These are phyloP conservation scores for Amphiura filiformis DNA, from an alignment of 35 echinoderm and acorn worm genomes.

Conservation along the genomic window DNA sequence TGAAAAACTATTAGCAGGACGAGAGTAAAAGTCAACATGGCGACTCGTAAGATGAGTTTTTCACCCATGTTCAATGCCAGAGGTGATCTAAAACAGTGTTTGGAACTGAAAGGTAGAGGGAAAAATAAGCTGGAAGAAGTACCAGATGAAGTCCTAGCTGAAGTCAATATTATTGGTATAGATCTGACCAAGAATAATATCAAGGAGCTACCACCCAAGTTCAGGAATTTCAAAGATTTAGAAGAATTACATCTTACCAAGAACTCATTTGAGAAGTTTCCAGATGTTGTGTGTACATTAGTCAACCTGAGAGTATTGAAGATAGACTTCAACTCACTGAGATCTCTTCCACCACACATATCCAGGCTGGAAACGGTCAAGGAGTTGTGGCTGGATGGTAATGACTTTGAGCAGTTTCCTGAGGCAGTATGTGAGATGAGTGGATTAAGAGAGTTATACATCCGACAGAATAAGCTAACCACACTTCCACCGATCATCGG, in stretches of 20 bases:
- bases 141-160: slow-evolving; percentile 23
- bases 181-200: slow-evolving; percentile 63
- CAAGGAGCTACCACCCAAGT: slow-evolving; percentile 53
- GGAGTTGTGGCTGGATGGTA: slow-evolving; percentile 56
- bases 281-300: slow-evolving; percentile 47
- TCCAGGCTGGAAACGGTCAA: slow-evolving; percentile 48
- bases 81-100: slow-evolving; percentile 18
- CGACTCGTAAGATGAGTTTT: neutral
- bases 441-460: slow-evolving; percentile 55
- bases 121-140: slow-evolving; percentile 18
- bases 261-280: slow-evolving; percentile 59
- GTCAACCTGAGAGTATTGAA: slow-evolving; percentile 61
- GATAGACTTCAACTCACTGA: slow-evolving; percentile 40
- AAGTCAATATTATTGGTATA: slow-evolving; percentile 38
- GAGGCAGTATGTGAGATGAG: slow-evolving; percentile 53
- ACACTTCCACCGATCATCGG: slow-evolving; percentile 41
- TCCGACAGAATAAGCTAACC: slow-evolving; percentile 54
- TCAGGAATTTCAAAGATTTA: slow-evolving; percentile 53
- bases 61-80: slow-evolving; percentile 16
- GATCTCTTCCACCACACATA: slow-evolving; percentile 57
- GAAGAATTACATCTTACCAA: slow-evolving; percentile 55
- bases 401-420: slow-evolving; percentile 66
- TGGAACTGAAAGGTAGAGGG: neutral
- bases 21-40: slow-evolving; percentile 1
- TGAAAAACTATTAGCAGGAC: too few relatives aligned